Percentiles rank a stretch among this genome's conserved stretches.
phyloP scores from a whole-genome alignment of 2,113 vertebrate species.

The Rhombomys opimus region DNA sequence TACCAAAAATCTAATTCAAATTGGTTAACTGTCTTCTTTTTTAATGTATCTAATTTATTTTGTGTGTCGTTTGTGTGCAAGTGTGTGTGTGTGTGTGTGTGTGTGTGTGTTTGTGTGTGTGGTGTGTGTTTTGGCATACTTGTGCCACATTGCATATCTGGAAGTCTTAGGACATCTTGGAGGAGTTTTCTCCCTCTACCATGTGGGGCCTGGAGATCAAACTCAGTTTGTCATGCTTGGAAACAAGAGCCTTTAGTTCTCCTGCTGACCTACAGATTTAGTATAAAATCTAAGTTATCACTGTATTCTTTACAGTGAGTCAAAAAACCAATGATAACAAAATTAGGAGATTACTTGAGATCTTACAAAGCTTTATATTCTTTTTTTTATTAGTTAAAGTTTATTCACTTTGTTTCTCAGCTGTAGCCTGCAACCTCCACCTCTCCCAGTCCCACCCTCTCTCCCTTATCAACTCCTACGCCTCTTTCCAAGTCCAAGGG shows the following conservation, averaged over 20 bases:
- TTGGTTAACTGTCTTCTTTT: background rate
- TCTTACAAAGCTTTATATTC: background rate
- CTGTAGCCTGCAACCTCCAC: too few relatives aligned
- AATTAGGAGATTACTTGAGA: background rate
- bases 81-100: too few relatives aligned
- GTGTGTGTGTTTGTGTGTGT: too few relatives aligned
- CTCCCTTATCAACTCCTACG: too few relatives aligned
- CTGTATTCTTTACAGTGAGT: slow-evolving; percentile 1
- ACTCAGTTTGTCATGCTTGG: too few relatives aligned
- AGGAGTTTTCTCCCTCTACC: background rate
- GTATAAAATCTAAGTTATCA: background rate
- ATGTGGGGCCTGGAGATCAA: background rate
- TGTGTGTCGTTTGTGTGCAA: background rate
- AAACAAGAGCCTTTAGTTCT: background rate
- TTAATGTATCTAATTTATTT: background rate
- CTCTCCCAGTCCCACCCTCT: too few relatives aligned
- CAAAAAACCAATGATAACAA: background rate
- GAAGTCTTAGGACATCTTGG: background rate
- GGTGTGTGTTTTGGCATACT: background rate
- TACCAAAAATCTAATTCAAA: slow-evolving; percentile 38
- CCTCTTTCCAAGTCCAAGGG: too few relatives aligned
- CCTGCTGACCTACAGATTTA: background rate
- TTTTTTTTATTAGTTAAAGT: too few relatives aligned
- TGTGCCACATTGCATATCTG: background rate
- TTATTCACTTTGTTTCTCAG: too few relatives aligned